Base-by-base conservation (phyloP, 2,888 invertebrate genomes). In the Acronicta aceris region DNA sequence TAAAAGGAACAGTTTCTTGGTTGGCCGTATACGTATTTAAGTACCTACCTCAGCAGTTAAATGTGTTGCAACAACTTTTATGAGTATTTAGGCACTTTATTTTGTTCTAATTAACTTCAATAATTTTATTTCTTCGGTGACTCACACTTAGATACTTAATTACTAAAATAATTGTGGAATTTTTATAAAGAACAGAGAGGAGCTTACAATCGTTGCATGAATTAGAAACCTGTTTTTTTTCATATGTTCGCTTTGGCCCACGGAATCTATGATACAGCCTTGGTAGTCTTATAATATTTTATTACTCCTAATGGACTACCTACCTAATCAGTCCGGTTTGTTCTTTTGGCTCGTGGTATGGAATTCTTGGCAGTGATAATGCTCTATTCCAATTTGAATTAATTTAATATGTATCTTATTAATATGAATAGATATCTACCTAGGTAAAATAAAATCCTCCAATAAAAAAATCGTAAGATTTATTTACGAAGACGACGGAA, bases 161-260 rank as follows among this genome's bases (percentile, higher is more conserved):
- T 33, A 33, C 4, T 10, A 33, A 33, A 33, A 54, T 38, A 56
- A 63, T 68, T 17, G 17, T 33, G 7, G 46, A 3, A 15, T 27
- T 47, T 54, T 40, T 59, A 53, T 50, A 25, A 57, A 56, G 54
- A 65, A 68, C 55, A 38, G 42, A 33, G 17, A 43, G 41, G 30
- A 49, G 16, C 12, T 25, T 55, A 65, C 71, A 79, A 77, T 81
- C 74, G 74, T 75, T 78, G 81, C 79, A 81, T 12, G 33, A 33
- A 33, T 79, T 79, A 76, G 61, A 81, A 88, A 87, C 85, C 78
- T 51, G 86, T 87, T 86, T 76, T 76, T 83, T 85, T 86, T 78
- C 74, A 72, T 75, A 55, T 62, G 66, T 59, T 69, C 66, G 49
- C 65, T 43, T 47, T 40, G 68, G 69, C 73, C 74, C 68, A 76